Evolutionary conservation across 2,113 vertebrate species (phyloP), one percentile per base, ranked within the genome.

Genomic region (Marmota monax): DNA sequence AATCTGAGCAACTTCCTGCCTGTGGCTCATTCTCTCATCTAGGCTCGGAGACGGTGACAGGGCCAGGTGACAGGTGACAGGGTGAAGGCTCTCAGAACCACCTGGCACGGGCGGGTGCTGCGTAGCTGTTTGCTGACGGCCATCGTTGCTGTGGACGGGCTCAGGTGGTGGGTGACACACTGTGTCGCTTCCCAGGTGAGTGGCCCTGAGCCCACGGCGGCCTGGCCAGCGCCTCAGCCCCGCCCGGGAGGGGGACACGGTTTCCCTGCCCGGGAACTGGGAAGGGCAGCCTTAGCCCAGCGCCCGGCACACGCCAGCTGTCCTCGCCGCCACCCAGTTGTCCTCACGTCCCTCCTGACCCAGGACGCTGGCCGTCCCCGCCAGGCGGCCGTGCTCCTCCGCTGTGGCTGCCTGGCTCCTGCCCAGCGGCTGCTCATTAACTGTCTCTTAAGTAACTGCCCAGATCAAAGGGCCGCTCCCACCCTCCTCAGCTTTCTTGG

Each of bases 381-480:
- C 37, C 25, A 42, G 67, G 88, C 42, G 56, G 87, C 78, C 74
- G 4, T 23, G 48, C 73, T 72, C 72, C 18, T 20, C 48, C 48
- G 48, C 48, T 51, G 48, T 10, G 48, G 10, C 48, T 51, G 48
- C 2, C 42, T 6, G 42, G 6, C 42, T 12, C 12, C 48, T 6
- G 10, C 45, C 10, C 48, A 51, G 48, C 48, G 48, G 48, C 12
- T 51, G 48, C 12, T 16, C 13, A 17, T 14, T 58, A 58, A 58
- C 20, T 58, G 56, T 58, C 56, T 58, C 56, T 58, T 20, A 58
- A 58, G 94, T 97, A 97, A 98, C 97, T 96, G 97, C 97, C 91
- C 51, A 3, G 11, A 51, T 51, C 48, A 51, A 51, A 51, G 45
- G 7, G 45, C 45, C 45, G 45, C 45, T 45, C 45, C 45, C 45